Base-by-base conservation (phyloP, 2,113 vertebrate genomes). In the Neogale vison region DNA sequence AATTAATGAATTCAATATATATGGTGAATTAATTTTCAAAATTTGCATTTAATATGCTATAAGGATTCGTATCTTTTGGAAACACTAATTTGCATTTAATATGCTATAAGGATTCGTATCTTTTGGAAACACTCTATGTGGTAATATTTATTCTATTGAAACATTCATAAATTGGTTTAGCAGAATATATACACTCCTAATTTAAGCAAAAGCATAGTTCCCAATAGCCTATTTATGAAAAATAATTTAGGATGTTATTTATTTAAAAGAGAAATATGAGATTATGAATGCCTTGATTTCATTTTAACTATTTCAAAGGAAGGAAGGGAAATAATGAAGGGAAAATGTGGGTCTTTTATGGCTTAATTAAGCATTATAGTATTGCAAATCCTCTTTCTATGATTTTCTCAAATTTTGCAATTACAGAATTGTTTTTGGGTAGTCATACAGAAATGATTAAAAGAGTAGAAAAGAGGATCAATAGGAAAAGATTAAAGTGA, bases 401-500 rank as follows among this genome's bases (percentile, higher is more conserved):
- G n/a, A 95, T 87, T 96, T 94, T 87, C 61, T 96, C 45, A 95
- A 57, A 76, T 34, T 90, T 97, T 65, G 0, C 85, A 52, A 50
- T 74, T 89, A 45, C 20, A 47, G 47, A 83, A 87, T 86, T 96
- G 65, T 93, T 95, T 95, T 86, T 42, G 47, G 72, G 79, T 83
- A 88, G 34, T 94, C 59, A 94, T 65, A 93, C 8, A 94, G 80
- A 98, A 97, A 96, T 91, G 85, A 96, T 97, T 93, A 89, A 97
- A 95, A 63, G 72, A 77, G 36, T 47, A 23, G 55, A 65, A 94
- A 96, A 87, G 79, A 86, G 11, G 31, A 98, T 93, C 71, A 96
- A 80, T 80, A 94, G 5, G 26, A 55, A 90, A 97, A 96, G 92
- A 92, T 92, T 61, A 87, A 97, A 96, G 76, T n/a, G 76, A 52